A percentile compares a stretch with the other conserved stretches of the same genome.
phyloP scores from a whole-genome alignment of 1,140 invertebrate species.

The Eueides isabella region DNA sequence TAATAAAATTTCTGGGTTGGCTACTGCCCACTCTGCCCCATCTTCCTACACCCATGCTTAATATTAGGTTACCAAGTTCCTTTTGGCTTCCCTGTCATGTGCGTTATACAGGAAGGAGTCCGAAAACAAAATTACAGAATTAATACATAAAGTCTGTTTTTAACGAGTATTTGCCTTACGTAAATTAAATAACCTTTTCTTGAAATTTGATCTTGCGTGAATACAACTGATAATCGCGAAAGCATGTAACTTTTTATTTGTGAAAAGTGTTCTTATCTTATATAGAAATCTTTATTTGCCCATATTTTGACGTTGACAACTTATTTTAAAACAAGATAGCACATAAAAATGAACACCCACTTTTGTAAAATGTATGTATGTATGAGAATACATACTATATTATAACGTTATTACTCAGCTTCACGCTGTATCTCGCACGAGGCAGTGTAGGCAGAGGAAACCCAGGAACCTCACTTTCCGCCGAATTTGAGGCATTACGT shows the following conservation, averaged over 20 bases:
- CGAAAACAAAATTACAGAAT: too few relatives aligned
- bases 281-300: slow-evolving; percentile 11
- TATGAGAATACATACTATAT: background rate
- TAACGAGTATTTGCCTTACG: background rate
- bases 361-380: background rate
- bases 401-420: too few relatives aligned
- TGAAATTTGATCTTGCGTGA: slow-evolving; percentile 4
- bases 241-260: background rate
- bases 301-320: background rate
- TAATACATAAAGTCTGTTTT: background rate
- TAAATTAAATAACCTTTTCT: background rate
- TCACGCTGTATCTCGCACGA: too few relatives aligned
- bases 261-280: background rate
- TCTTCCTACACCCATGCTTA: too few relatives aligned
- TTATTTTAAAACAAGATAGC: background rate
- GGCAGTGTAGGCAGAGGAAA: too few relatives aligned
- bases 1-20: too few relatives aligned
- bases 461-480: too few relatives aligned
- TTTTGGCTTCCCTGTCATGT: too few relatives aligned
- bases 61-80: too few relatives aligned
- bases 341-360: background rate
- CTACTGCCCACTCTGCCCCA: too few relatives aligned
- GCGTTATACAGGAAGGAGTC: too few relatives aligned
- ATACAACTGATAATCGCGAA: background rate
- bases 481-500: too few relatives aligned